These are phyloP conservation scores for Dolichopus griseipennis DNA, from an alignment of 2,888 invertebrate species.

Conservation along the genomic window DNA sequence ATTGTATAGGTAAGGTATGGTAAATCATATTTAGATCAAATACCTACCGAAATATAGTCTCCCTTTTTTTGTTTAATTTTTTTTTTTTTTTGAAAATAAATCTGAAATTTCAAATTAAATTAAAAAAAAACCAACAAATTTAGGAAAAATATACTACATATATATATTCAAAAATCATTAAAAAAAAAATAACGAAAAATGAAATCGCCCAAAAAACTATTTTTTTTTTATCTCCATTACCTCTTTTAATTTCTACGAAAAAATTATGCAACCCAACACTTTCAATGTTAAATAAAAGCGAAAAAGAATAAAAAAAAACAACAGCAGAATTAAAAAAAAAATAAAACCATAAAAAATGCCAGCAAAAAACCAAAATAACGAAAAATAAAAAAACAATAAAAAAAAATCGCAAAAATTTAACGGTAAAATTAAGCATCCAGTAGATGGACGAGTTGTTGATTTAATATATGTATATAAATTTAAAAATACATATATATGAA, in stretches of 20 bases:
- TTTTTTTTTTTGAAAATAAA: too few relatives aligned
- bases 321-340: neutral
- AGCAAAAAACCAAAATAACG: neutral
- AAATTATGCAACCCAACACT: conserved; percentile 3
- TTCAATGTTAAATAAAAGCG: neutral
- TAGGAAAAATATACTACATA: too few relatives aligned
- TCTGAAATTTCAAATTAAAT: too few relatives aligned
- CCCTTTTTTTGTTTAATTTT: too few relatives aligned
- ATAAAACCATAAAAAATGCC: neutral
- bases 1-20: too few relatives aligned
- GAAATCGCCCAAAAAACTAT: too few relatives aligned
- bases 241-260: conserved; percentile 3
- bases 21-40: too few relatives aligned
- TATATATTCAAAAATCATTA: too few relatives aligned
- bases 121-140: too few relatives aligned
- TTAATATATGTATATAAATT: neutral
- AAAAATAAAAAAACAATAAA: neutral
- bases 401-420: neutral
- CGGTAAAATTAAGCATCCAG: neutral
- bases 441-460: neutral
- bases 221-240: neutral
- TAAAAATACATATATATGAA: too few relatives aligned
- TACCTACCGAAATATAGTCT: too few relatives aligned
- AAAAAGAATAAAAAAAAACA: neutral
- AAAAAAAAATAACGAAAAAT: too few relatives aligned